These are phyloP conservation scores for Nomia melanderi DNA, from an alignment of 1,140 invertebrate genomes.

Conservation along the genomic window DNA sequence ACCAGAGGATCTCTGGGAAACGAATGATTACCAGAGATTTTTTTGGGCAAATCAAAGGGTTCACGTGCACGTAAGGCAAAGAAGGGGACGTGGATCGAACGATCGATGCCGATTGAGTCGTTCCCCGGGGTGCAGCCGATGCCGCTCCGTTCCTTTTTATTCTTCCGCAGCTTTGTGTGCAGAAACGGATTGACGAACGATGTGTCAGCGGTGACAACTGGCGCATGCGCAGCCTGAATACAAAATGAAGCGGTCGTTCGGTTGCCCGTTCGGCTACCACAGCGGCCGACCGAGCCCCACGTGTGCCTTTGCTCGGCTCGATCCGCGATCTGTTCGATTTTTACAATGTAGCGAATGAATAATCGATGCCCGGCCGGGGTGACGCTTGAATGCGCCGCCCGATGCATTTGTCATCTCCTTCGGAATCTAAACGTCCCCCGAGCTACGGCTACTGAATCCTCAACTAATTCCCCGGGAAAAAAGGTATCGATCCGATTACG, in stretches of 20 bases:
- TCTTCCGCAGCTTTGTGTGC: slow-evolving; percentile 71
- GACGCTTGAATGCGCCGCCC: slow-evolving; percentile 30
- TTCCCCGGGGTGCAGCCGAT: slow-evolving; percentile 62
- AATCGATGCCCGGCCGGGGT: slow-evolving; percentile 35
- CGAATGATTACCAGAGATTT: too few relatives aligned
- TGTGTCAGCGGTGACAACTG: slow-evolving; percentile 81
- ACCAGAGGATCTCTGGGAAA: too few relatives aligned
- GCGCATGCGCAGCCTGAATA: slow-evolving; percentile 80
- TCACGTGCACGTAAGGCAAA: slow-evolving; percentile 9
- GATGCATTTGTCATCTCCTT: slow-evolving; percentile 40
- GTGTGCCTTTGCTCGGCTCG: slow-evolving; percentile 34
- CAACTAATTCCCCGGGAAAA: background rate
- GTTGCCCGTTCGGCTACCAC: slow-evolving; percentile 42
- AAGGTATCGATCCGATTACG: background rate
- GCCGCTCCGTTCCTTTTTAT: slow-evolving; percentile 70
- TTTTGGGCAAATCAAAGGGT: background rate
- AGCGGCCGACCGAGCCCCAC: slow-evolving; percentile 21
- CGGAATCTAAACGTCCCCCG: slow-evolving; percentile 18
- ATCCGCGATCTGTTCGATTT: slow-evolving; percentile 29
- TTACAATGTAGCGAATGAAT: slow-evolving; percentile 50
- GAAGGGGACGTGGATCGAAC: slow-evolving; percentile 64
- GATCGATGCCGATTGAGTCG: slow-evolving; percentile 76
- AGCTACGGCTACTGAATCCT: background rate
- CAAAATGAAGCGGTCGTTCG: slow-evolving; percentile 74
- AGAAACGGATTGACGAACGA: slow-evolving; percentile 80